Base-by-base conservation (phyloP, 2,113 vertebrate genomes). In the Delphinus delphis region DNA sequence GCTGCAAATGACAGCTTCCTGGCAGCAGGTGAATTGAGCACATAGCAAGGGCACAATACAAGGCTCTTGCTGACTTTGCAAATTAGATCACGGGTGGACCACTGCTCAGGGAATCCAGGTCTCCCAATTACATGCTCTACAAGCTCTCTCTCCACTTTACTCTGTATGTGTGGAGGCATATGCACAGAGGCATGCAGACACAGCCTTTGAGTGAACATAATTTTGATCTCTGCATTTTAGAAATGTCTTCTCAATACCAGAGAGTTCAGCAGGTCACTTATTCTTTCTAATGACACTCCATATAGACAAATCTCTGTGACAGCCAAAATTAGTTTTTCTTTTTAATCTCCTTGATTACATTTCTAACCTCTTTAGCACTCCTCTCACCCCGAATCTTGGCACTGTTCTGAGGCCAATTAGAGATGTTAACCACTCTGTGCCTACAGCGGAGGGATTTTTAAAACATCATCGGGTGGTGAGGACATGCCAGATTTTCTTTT, bases 261-360 rank as follows among this genome's bases (percentile, higher is more conserved):
- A 62, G 50, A 93, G 92, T 93, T 96, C 63, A 71, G 88, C 33
- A 89, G 83, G 84, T 68, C 82, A 80, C 77, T 96, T 41, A 87
- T 60, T 87, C 86, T 81, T 82, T 73, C 60, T 94, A 93, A 58
- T 93, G 71, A 62, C 63, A 31, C 10, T 62, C 62, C 4, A 25
- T 47, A 28, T 44, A 60, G 93, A 97, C 23, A 81, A 71, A 73
- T 85, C 83, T 92, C 65, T 58, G 84, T 91, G 92, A 93, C 65
- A 91, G 91, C n/a, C 87, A 53, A 92, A 93, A 74, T 96, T 53
- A 71, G 74, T 95, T 96, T 94, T 92, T 77, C 83, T 93, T 95
- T 84, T 31, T 80, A 93, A 63, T 93, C 80, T 96, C 60, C 90
- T 86, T 93, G 76, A 81, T 94, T 91, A 71, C 87, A 58, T 87